These are phyloP conservation scores for Nematolebias whitei DNA, from an alignment of 2,113 vertebrate species.

Conservation along the genomic window DNA sequence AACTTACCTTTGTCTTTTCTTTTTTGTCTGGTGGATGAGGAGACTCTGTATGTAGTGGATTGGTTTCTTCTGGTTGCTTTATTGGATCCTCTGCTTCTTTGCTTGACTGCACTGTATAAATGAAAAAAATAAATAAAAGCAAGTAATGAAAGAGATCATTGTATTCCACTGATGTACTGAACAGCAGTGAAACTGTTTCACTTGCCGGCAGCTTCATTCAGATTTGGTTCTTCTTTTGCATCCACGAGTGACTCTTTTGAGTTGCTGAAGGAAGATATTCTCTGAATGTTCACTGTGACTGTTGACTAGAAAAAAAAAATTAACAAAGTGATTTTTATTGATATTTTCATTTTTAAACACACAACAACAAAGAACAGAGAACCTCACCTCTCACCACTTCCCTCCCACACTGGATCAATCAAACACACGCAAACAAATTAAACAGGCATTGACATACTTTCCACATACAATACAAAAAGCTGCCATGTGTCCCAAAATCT, in stretches of 20 bases:
- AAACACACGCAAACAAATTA: too few species aligned
- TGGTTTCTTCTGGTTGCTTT: slow-evolving; percentile 42
- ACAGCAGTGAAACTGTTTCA: background rate
- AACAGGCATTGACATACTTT: too few species aligned
- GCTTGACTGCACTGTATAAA: slow-evolving; percentile 17
- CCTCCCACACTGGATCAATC: too few species aligned
- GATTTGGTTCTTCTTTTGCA: slow-evolving; percentile 12
- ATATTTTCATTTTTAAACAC: too few species aligned
- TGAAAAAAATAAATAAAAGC: slow-evolving; percentile 1
- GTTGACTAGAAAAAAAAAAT: slow-evolving; percentile 32
- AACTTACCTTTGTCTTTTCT: slow-evolving; percentile 54
- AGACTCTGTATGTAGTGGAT: background rate
- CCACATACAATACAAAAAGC: too few species aligned
- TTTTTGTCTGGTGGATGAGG: slow-evolving; percentile 29
- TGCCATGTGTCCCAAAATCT: too few species aligned
- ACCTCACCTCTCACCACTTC: too few species aligned
- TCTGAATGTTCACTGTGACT: slow-evolving; percentile 38
- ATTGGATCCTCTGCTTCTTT: slow-evolving; percentile 59
- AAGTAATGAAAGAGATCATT: background rate
- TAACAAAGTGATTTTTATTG: too few species aligned
- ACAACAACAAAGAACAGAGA: too few species aligned
- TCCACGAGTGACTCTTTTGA: slow-evolving; percentile 42
- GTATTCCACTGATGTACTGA: background rate
- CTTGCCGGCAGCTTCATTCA: slow-evolving; percentile 22
- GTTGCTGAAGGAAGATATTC: slow-evolving; percentile 53